phyloP scores from a whole-genome alignment of 2,797 vertebrate species.

The Onychomys leucogaster region DNA sequence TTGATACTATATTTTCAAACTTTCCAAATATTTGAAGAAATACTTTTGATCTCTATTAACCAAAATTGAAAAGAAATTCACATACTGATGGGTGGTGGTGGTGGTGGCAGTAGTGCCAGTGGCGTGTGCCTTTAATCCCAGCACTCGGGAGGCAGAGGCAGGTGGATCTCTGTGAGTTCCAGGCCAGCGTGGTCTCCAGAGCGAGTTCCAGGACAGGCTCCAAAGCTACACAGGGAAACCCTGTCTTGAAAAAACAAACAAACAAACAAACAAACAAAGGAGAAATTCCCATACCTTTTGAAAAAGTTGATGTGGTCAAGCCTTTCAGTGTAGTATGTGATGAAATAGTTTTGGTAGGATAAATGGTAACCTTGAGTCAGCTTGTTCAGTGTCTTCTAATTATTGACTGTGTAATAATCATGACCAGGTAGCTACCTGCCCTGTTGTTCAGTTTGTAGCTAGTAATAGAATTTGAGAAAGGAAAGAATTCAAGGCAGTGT shows the following conservation, averaged over 20 bases:
- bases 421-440: not conserved
- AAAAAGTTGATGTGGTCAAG: conserved; percentile 2
- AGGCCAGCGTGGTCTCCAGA: no score
- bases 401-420: not conserved
- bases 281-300: not conserved
- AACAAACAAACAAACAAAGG: no score
- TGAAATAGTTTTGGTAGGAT: conserved; percentile 29
- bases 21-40: conserved; percentile 27
- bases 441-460: not conserved
- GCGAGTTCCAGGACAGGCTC: no score
- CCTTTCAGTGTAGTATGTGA: not conserved
- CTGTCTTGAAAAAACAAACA: no score
- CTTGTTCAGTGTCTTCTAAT: not conserved
- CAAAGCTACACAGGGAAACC: no score
- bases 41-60: not conserved
- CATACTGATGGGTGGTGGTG: no score
- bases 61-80: not conserved
- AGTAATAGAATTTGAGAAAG: not conserved
- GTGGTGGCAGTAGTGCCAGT: no score
- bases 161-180: no score
- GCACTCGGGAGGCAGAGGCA: no score
- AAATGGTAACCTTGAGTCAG: not conserved
- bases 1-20: conserved; percentile 32
- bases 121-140: no score
- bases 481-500: not conserved